Percentiles rank a stretch among this genome's conserved stretches.
Conservation (phyloP, 2,888 invertebrate genomes). For the Hanleya hanleyi region DNA sequence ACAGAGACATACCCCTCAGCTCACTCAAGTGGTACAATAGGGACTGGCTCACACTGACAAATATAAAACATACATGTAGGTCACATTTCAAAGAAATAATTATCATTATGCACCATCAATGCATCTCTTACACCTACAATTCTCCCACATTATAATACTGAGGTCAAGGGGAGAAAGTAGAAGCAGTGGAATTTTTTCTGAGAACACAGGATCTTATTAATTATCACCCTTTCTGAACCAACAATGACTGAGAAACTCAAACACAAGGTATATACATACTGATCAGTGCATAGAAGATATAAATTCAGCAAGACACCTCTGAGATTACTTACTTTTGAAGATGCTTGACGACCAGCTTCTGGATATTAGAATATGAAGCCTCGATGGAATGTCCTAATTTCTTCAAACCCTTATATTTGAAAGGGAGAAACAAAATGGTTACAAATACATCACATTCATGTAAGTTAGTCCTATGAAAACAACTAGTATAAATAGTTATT, state of each 20-base stretch:
- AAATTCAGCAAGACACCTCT: background rate
- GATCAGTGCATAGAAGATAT: background rate
- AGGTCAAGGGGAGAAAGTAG: too few relatives aligned
- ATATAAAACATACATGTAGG: background rate
- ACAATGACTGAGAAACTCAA: background rate
- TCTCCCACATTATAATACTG: too few relatives aligned
- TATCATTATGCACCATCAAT: too few relatives aligned
- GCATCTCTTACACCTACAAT: too few relatives aligned
- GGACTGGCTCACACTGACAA: conserved; percentile 83
- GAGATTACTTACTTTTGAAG: conserved; percentile 66
- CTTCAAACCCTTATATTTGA: conserved; percentile 81
- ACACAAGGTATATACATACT: background rate
- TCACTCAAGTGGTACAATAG: conserved; percentile 89
- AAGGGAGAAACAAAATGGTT: background rate
- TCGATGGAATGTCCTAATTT: conserved; percentile 96
- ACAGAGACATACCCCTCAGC: conserved; percentile 87
- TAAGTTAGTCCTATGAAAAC: background rate
- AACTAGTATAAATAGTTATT: background rate
- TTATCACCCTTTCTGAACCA: background rate
- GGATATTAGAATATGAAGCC: conserved; percentile 94
- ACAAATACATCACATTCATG: background rate
- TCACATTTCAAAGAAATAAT: background rate
- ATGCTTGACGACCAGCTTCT: conserved; percentile 84
- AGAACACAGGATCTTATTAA: too few relatives aligned
- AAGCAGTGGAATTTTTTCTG: too few relatives aligned